These are phyloP conservation scores for Dicentrarchus labrax DNA, from an alignment of 2,113 vertebrate species.

Conservation along the genomic window DNA sequence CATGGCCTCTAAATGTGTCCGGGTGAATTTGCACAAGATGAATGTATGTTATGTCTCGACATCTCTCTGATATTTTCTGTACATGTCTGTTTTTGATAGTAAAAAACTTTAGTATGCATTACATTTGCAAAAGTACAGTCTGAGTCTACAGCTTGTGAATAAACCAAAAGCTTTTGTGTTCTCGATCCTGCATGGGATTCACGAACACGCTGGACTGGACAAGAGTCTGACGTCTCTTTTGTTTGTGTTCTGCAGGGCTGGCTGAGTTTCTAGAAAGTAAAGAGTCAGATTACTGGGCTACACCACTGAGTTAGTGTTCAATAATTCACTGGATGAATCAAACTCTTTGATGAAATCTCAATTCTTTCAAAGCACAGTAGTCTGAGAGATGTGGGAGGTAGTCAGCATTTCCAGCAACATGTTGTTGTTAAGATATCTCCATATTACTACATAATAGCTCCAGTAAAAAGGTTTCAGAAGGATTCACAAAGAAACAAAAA, in stretches of 20 bases:
- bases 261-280: constrained; percentile 23
- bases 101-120: constrained; percentile 55
- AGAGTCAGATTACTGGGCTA: constrained; percentile 36
- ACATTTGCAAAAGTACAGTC: constrained; percentile 41
- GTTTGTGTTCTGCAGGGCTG: constrained; percentile 15
- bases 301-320: constrained; percentile 15
- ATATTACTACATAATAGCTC: too few relatives aligned
- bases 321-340: constrained; percentile 40
- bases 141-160: constrained; percentile 54
- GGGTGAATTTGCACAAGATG: constrained; percentile 60
- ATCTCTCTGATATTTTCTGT: constrained; percentile 56
- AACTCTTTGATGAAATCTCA: neutral
- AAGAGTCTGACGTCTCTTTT: constrained; percentile 19
- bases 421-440: too few relatives aligned
- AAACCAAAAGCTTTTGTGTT: constrained; percentile 61
- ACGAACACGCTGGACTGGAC: constrained; percentile 23
- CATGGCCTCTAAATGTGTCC: constrained; percentile 61
- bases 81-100: constrained; percentile 58
- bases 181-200: constrained; percentile 1
- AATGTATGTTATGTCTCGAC: constrained; percentile 72
- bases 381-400: neutral
- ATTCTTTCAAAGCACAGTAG: neutral
- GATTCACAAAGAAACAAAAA: neutral
- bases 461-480: neutral
- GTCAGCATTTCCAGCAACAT: neutral